Evolutionary conservation across 2,888 invertebrate genomes (phyloP).

Genomic region (Asteroscopus sphinx): DNA sequence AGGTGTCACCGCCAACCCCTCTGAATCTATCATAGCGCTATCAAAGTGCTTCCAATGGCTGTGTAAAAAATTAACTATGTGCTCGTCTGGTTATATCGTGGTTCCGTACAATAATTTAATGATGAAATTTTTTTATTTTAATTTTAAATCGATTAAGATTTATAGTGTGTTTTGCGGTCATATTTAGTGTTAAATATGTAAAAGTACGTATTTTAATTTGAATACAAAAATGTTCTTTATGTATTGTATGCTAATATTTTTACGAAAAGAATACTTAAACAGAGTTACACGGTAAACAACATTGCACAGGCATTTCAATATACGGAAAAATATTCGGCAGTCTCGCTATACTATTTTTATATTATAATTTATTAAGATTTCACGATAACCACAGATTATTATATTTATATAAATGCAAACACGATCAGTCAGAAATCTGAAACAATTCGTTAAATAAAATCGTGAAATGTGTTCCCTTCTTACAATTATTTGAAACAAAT

Average conservation of each 20-base stretch:
- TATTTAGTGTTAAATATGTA: conserved; percentile 10
- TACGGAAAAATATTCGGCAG: neutral
- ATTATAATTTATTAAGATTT: too few species aligned
- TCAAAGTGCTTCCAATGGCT: conserved; percentile 54
- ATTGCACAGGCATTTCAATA: conserved; percentile 2
- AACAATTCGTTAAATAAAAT: conserved; percentile 22
- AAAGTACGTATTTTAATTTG: conserved; percentile 23
- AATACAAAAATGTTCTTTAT: conserved; percentile 20
- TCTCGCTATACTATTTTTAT: neutral
- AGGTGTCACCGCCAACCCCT: conserved; percentile 63
- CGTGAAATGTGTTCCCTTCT: neutral
- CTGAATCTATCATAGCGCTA: conserved; percentile 67
- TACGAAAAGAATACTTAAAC: conserved; percentile 29
- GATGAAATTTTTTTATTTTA: neutral
- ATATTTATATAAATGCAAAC: conserved; percentile 15
- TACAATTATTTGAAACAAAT: neutral
- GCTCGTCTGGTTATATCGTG: conserved; percentile 13
- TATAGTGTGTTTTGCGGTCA: conserved; percentile 1
- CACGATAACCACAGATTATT: too few species aligned
- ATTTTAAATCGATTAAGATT: conserved; percentile 1
- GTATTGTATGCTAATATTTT: conserved; percentile 44
- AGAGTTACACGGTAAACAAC: neutral
- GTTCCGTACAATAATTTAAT: conserved; percentile 37
- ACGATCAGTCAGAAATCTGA: neutral
- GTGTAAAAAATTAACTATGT: conserved; percentile 52